Conservation (phyloP, 2,888 invertebrate genomes). For the Cantharis rustica region DNA sequence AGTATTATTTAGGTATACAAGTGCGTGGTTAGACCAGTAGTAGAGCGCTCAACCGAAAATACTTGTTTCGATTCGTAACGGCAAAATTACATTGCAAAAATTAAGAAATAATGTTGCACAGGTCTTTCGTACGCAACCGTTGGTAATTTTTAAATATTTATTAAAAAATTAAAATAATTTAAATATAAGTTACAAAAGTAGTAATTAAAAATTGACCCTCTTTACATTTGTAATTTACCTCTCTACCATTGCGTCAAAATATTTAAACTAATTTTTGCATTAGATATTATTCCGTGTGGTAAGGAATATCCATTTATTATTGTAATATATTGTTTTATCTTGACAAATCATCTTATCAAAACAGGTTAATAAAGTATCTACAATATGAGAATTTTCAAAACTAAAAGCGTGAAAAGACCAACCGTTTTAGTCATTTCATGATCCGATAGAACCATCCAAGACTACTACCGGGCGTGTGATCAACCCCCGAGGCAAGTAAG, state of each 20-base stretch:
- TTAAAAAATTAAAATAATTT: no score
- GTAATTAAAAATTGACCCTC: no score
- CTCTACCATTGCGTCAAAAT: background rate
- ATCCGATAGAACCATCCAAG: constrained; percentile 27
- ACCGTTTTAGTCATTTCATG: constrained; percentile 17
- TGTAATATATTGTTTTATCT: background rate
- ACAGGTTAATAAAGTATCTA: background rate
- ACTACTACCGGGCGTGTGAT: constrained; percentile 24
- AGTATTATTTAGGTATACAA: no score
- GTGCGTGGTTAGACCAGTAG: no score
- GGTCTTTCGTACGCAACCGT: no score
- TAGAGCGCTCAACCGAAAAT: no score
- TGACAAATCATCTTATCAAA: background rate
- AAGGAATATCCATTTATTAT: background rate
- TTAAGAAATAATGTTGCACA: no score
- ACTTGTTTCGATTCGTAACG: no score
- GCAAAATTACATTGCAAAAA: no score
- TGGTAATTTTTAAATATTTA: no score
- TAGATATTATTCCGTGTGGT: background rate
- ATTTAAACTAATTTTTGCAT: background rate
- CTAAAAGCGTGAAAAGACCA: constrained; percentile 3
- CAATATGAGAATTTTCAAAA: background rate
- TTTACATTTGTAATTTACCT: background rate
- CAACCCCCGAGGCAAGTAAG: constrained; percentile 45
- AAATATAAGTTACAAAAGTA: no score